Conservation (phyloP, 2,113 vertebrate species). For the Lutjanus erythropterus region DNA sequence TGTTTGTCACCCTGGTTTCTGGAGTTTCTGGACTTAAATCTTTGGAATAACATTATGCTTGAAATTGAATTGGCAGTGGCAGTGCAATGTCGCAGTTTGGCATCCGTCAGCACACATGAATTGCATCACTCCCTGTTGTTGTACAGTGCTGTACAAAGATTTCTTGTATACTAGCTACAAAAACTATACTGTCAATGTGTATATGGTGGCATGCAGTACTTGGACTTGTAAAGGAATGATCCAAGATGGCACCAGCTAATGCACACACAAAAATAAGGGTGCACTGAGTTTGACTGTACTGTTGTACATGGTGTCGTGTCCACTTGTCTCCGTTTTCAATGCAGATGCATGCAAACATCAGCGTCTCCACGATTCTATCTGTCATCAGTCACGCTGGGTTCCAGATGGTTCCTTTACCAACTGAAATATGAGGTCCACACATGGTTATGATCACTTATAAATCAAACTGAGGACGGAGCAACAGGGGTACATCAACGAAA, state of each 20-base stretch:
- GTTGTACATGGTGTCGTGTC: neutral
- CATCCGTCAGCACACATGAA: neutral
- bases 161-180: neutral
- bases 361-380: slow-evolving; percentile 3
- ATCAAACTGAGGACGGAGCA: slow-evolving; percentile 49
- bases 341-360: slow-evolving; percentile 26
- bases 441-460: slow-evolving; percentile 51
- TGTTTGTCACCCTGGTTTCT: too few relatives aligned
- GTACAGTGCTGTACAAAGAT: neutral
- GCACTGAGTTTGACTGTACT: neutral
- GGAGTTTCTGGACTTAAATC: neutral
- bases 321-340: neutral
- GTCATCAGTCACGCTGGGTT: slow-evolving; percentile 35
- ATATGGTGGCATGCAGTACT: neutral
- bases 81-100: neutral
- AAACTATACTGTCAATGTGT: neutral
- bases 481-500: slow-evolving; percentile 3
- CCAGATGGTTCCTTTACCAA: slow-evolving; percentile 54
- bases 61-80: neutral
- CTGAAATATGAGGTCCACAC: slow-evolving; percentile 53
- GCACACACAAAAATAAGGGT: neutral
- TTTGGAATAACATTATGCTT: neutral
- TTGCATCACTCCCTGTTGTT: neutral
- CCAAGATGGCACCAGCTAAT: neutral
- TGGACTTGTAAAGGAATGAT: neutral